These are phyloP conservation scores for Branchipolynoe longqiensis DNA, from an alignment of 2,888 invertebrate species.

Conservation along the genomic window DNA sequence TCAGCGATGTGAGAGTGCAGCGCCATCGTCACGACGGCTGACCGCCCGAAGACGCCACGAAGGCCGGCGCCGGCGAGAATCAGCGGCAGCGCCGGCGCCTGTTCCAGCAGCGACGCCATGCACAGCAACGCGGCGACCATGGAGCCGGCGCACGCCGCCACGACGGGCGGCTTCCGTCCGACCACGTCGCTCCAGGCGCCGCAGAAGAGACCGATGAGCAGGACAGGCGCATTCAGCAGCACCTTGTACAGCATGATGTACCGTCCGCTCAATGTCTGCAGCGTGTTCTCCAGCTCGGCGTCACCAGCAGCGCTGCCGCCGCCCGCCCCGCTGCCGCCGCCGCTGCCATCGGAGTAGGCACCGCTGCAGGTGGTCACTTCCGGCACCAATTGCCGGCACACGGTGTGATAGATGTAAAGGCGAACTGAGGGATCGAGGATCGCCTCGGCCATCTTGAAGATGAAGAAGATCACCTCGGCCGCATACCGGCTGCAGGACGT, in stretches of 20 bases:
- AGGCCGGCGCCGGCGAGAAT: constrained; percentile 76
- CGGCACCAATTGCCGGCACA: constrained; percentile 69
- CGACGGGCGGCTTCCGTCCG: constrained; percentile 79
- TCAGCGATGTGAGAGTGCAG: constrained; percentile 81
- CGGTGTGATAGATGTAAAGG: constrained; percentile 78
- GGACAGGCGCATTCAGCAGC: constrained; percentile 80
- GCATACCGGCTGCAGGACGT: constrained; percentile 55
- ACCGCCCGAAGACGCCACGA: constrained; percentile 80
- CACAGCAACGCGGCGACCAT: constrained; percentile 77
- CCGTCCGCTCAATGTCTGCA: constrained; percentile 74
- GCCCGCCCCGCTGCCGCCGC: too few species aligned
- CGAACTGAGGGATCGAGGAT: constrained; percentile 80
- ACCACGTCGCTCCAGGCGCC: constrained; percentile 81
- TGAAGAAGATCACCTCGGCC: constrained; percentile 79
- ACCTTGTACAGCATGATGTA: constrained; percentile 79
- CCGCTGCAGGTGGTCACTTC: constrained; percentile 20
- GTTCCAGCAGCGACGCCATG: constrained; percentile 70
- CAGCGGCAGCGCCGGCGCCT: constrained; percentile 70
- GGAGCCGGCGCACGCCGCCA: constrained; percentile 79
- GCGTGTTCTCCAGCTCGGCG: constrained; percentile 71
- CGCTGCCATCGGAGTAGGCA: constrained; percentile 34
- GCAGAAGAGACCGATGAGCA: constrained; percentile 80
- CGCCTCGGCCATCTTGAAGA: constrained; percentile 81
- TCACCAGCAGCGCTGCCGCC: constrained; percentile 67
- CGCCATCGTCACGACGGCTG: constrained; percentile 81